Base-by-base conservation (phyloP, 1,140 invertebrate genomes). In the Drosophila ficusphila region DNA sequence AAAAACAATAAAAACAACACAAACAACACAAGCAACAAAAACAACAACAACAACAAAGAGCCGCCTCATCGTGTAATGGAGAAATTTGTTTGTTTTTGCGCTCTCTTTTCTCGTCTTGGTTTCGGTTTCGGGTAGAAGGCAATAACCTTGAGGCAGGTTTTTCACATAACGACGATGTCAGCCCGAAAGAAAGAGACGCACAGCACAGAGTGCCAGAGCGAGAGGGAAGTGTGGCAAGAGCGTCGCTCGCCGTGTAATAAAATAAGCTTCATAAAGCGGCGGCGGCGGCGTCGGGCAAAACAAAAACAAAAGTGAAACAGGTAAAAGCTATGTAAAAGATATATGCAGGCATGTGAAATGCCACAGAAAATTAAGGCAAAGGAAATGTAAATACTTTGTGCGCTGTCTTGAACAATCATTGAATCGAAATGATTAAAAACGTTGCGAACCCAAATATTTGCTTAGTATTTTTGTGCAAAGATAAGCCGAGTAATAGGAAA, bases 131-230 rank as follows among this genome's bases (percentile, higher is more conserved):
- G 62, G 36, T 49, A 78, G 46, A 74, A 85, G 82, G 81, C 81
- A 85, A 85, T 76, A 86, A 85, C 81, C 81, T 85, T 85, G 81
- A 86, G 81, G 81, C 81, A 85, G 81, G 81, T 86, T 85, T 85
- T 85, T 85, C 81, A 86, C 67, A 85, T 76, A 61, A 70, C 73
- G 57, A 23, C 52, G 46, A 36, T 69, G 49, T 60, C 34, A 27
- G 36, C 44, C 27, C 34, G 25, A 51, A 42, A 18, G 56, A 62
- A 44, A 65, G 60, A 49, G 67, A 61, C 36, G 33, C 31, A 29
- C 14, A 31, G 23, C 14, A 31, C 11, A 19, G 7, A 18, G 23
- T 4, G 11, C 9, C n/a, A n/a, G 31, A 33, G 27, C 34, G 49
- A 19, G 54, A 44, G 29, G 31, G 53, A 14, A 39, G 31, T 36